A percentile compares a stretch with the other conserved stretches of the same genome.
Evolutionary conservation across 1,140 invertebrate genomes (phyloP).

Genomic region (Diabrotica undecimpunctata): DNA sequence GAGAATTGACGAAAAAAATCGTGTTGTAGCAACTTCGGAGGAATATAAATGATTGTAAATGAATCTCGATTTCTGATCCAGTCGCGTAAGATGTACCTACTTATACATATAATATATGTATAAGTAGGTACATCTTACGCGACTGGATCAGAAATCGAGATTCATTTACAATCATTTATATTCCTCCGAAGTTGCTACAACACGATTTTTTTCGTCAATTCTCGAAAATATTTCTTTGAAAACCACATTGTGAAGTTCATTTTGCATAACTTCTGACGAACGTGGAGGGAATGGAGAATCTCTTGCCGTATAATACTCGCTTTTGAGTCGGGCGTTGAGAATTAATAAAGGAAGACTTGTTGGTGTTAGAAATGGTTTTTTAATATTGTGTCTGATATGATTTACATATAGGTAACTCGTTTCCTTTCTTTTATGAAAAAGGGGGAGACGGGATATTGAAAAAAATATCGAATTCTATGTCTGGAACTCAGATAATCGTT

Average conservation of each 20-base stretch:
- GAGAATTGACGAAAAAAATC: constrained; percentile 6
- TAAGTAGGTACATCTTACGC: neutral
- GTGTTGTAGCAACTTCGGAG: neutral
- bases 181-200: constrained; percentile 1
- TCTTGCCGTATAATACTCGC: too few species aligned
- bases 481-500: neutral
- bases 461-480: neutral
- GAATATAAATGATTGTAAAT: constrained; percentile 7
- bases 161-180: constrained; percentile 7
- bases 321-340: too few species aligned
- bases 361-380: too few species aligned
- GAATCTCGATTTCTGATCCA: neutral
- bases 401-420: too few species aligned
- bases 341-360: too few species aligned
- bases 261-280: neutral
- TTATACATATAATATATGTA: neutral
- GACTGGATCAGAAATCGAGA: neutral
- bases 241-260: constrained; percentile 6
- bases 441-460: neutral
- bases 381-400: neutral
- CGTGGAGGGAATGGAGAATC: too few species aligned
- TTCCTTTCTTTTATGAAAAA: too few species aligned
- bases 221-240: constrained; percentile 9
- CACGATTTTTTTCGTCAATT: constrained; percentile 6
- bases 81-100: neutral